Percentiles rank a stretch among this genome's conserved stretches.
Conservation (phyloP, 2,797 vertebrate species). For the Oceanodroma leucorhoa region DNA sequence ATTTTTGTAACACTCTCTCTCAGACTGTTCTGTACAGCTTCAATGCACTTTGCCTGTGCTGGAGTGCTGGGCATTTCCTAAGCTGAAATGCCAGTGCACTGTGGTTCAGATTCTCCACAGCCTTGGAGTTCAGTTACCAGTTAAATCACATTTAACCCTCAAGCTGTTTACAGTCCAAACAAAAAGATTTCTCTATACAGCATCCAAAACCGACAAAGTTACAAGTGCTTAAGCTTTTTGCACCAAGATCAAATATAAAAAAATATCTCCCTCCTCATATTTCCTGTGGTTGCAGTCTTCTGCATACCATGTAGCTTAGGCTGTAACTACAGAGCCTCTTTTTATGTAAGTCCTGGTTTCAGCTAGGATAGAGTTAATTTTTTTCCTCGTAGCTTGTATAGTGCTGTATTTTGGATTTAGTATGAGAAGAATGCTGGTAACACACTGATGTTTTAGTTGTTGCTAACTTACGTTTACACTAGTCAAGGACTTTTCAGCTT, state of each 20-base stretch:
- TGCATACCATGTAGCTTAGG: neutral
- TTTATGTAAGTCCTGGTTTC: neutral
- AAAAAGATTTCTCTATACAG: constrained; percentile 19
- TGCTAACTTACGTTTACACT: no score
- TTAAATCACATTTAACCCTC: neutral
- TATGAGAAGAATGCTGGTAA: no score
- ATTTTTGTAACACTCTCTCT: neutral
- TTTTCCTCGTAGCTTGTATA: no score
- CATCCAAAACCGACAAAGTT: neutral
- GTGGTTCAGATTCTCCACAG: neutral
- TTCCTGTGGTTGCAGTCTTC: neutral
- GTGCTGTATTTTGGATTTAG: no score
- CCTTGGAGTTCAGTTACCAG: neutral
- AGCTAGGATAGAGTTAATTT: no score
- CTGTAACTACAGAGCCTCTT: neutral
- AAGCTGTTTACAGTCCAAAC: constrained; percentile 26
- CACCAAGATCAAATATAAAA: neutral
- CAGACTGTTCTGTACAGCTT: neutral
- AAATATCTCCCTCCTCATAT: neutral
- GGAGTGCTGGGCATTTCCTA: neutral
- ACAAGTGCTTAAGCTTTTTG: neutral
- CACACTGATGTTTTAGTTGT: no score
- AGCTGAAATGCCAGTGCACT: neutral
- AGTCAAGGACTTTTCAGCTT: no score
- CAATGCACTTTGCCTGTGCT: neutral